Percentiles rank a stretch among this genome's conserved stretches.
Evolutionary conservation across 2,797 vertebrate species (phyloP).

Genomic region (Gambusia yucatana): DNA sequence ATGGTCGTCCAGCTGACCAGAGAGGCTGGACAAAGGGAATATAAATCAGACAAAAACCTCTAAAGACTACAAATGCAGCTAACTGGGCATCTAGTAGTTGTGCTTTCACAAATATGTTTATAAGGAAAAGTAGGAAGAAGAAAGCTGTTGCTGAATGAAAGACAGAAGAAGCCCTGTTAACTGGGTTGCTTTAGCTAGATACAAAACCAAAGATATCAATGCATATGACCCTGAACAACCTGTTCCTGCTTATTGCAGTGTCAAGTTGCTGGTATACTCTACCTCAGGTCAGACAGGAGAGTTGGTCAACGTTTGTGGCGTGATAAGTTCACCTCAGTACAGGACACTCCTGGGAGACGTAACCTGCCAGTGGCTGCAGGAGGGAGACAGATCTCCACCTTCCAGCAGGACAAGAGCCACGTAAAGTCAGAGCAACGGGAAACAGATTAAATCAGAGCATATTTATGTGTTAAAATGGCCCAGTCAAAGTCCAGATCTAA

Average conservation of each 20-base stretch:
- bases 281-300: neutral
- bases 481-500: constrained; percentile 1
- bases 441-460: neutral
- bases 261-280: neutral
- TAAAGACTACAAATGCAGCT: neutral
- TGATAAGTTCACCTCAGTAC: neutral
- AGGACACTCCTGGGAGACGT: neutral
- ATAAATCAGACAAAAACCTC: neutral
- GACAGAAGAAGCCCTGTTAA: neutral
- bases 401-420: neutral
- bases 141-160: neutral
- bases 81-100: neutral
- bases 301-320: neutral
- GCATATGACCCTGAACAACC: neutral
- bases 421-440: neutral
- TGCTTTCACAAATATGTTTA: neutral
- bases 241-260: neutral
- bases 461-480: neutral
- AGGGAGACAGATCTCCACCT: neutral
- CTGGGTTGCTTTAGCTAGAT: neutral
- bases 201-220: neutral
- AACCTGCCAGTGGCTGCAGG: neutral
- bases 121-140: neutral
- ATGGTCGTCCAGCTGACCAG: neutral
- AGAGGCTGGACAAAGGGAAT: neutral